Evolutionary conservation across 1,140 invertebrate genomes (phyloP).

Genomic region (Drosophila littoralis): DNA sequence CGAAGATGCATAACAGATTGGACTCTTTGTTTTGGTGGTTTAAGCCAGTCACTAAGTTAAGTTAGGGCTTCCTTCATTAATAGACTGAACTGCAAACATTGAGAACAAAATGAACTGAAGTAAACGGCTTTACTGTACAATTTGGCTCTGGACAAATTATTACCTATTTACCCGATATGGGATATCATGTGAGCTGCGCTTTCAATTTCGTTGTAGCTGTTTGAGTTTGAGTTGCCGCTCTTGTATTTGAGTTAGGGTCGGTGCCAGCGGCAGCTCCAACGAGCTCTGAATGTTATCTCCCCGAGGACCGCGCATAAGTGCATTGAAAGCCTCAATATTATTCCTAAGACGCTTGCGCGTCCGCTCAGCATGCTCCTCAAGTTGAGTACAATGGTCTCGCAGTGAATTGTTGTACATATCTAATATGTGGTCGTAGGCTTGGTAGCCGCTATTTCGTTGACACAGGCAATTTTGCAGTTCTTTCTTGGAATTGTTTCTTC

Average conservation of each 20-base stretch:
- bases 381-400: not conserved
- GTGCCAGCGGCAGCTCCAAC: not conserved
- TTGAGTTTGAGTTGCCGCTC: not conserved
- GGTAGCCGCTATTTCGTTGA: not conserved
- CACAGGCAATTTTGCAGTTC: not conserved
- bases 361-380: not conserved
- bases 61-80: too few relatives aligned
- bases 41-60: too few relatives aligned
- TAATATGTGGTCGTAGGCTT: not conserved
- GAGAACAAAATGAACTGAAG: too few relatives aligned
- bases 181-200: not conserved
- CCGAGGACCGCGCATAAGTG: not conserved
- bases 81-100: too few relatives aligned
- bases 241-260: not conserved
- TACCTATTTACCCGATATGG: not conserved
- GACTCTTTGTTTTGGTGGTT: too few relatives aligned
- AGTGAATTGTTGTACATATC: not conserved
- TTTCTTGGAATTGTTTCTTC: not conserved
- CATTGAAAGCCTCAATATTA: not conserved
- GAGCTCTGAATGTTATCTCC: not conserved
- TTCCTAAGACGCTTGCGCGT: not conserved
- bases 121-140: too few relatives aligned
- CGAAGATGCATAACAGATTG: too few relatives aligned
- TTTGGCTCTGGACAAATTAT: not conserved
- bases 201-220: not conserved